Conservation (phyloP, 2,113 vertebrate species). For the Phycodurus eques region DNA sequence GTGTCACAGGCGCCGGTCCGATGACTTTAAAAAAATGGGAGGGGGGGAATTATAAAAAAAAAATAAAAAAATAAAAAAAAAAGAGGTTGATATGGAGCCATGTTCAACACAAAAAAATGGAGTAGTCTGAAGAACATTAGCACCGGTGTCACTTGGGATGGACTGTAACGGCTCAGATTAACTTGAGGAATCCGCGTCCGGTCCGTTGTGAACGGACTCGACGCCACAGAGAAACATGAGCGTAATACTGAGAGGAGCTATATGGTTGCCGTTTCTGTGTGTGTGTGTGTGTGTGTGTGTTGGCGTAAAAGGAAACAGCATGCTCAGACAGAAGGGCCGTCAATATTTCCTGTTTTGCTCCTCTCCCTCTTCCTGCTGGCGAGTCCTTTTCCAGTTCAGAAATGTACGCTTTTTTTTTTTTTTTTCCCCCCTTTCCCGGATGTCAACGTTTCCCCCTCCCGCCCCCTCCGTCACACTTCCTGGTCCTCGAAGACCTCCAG, state of each 20-base stretch:
- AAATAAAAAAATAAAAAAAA: constrained; percentile 46
- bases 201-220: constrained; percentile 24
- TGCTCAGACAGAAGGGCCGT: constrained; percentile 78
- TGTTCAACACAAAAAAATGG: constrained; percentile 57
- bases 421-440: constrained; percentile 39
- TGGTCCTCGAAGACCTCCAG: constrained; percentile 97
- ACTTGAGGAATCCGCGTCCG: constrained; percentile 41
- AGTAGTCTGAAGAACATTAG: constrained; percentile 70
- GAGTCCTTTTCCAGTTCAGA: constrained; percentile 56
- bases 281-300: constrained; percentile 24
- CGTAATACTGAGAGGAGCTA: constrained; percentile 54
- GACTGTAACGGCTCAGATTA: constrained; percentile 65
- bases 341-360: constrained; percentile 47
- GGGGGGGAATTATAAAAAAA: constrained; percentile 39
- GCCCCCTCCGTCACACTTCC: constrained; percentile 60
- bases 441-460: background rate
- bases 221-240: constrained; percentile 22
- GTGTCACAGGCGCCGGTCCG: constrained; percentile 66
- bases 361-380: constrained; percentile 67
- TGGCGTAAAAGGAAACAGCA: constrained; percentile 69
- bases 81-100: constrained; percentile 65
- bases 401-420: constrained; percentile 26
- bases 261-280: constrained; percentile 34
- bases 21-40: constrained; percentile 37
- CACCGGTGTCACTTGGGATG: constrained; percentile 65